A percentile compares a stretch with the other conserved stretches of the same genome.
Conservation (phyloP, 2,113 vertebrate species). For the Ailuropoda melanoleuca region DNA sequence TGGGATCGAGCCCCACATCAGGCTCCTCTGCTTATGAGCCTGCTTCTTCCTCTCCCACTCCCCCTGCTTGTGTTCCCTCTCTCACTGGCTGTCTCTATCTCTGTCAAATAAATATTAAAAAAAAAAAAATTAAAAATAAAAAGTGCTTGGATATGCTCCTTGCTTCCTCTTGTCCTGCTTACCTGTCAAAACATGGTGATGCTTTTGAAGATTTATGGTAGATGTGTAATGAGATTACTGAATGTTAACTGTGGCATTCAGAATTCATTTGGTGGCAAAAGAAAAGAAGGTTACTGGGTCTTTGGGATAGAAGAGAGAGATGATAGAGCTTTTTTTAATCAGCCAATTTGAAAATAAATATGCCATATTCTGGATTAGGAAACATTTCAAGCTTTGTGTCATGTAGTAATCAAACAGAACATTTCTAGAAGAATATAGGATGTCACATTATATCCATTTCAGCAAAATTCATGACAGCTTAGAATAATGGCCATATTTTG, state of each 20-base stretch:
- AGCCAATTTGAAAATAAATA: conserved; percentile 78
- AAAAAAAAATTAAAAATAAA: conserved; percentile 30
- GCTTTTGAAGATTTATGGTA: conserved; percentile 84
- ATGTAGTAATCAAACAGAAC: conserved; percentile 66
- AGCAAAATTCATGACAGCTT: conserved; percentile 54
- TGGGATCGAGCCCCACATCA: no score
- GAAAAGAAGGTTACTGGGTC: conserved; percentile 55
- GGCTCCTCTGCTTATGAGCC: no score
- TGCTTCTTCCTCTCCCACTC: no score
- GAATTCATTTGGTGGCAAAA: conserved; percentile 78
- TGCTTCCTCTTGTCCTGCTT: conserved; percentile 77
- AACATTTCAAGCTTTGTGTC: conserved; percentile 48
- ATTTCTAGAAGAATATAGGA: conserved; percentile 45
- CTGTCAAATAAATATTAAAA: no score
- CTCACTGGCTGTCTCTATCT: no score
- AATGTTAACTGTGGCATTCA: conserved; percentile 80
- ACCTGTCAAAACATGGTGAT: conserved; percentile 83
- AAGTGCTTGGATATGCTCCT: conserved; percentile 80
- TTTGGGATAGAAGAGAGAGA: conserved; percentile 68
- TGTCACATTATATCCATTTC: conserved; percentile 68
- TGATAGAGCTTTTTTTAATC: conserved; percentile 76
- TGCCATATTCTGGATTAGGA: conserved; percentile 68
- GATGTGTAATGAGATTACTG: conserved; percentile 83
- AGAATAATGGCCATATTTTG: conserved; percentile 44
- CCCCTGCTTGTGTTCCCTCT: no score